Evolutionary conservation across 2,113 vertebrate species (phyloP).

Genomic region (Syngnathus scovelli): DNA sequence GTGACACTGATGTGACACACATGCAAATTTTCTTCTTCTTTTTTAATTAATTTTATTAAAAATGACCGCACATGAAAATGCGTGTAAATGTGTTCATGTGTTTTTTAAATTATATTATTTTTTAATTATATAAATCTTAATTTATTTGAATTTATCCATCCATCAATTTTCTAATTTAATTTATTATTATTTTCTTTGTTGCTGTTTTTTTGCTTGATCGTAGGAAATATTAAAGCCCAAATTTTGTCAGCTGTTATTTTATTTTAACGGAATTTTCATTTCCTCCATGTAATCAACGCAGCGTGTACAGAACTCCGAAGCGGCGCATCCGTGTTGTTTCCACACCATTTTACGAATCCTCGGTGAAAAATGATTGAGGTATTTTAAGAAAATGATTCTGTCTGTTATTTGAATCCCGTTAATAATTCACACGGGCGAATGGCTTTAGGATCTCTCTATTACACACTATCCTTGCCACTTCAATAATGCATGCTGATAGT

Average conservation of each 20-base stretch:
- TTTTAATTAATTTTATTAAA: no score
- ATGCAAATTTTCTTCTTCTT: neutral
- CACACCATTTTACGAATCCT: conserved; percentile 31
- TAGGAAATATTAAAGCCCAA: neutral
- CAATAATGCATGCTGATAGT: conserved; percentile 79
- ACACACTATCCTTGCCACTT: conserved; percentile 76
- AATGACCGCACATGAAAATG: neutral
- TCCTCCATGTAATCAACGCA: no score
- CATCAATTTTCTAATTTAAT: no score
- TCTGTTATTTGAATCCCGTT: conserved; percentile 79
- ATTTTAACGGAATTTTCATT: no score
- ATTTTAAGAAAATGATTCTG: conserved; percentile 81
- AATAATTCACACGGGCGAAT: conserved; percentile 77
- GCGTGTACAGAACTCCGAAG: no score
- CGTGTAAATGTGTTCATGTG: neutral
- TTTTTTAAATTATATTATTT: neutral
- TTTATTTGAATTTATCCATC: no score
- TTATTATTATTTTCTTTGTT: no score
- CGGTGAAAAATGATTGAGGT: conserved; percentile 78
- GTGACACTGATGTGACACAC: neutral
- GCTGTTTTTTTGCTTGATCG: no score
- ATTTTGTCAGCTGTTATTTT: neutral
- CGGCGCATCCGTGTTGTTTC: conserved; percentile 53
- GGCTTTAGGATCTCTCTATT: conserved; percentile 81
- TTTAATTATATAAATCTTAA: no score